These are phyloP conservation scores for Callipepla squamata DNA, from an alignment of 2,113 vertebrate genomes.

Conservation along the genomic window DNA sequence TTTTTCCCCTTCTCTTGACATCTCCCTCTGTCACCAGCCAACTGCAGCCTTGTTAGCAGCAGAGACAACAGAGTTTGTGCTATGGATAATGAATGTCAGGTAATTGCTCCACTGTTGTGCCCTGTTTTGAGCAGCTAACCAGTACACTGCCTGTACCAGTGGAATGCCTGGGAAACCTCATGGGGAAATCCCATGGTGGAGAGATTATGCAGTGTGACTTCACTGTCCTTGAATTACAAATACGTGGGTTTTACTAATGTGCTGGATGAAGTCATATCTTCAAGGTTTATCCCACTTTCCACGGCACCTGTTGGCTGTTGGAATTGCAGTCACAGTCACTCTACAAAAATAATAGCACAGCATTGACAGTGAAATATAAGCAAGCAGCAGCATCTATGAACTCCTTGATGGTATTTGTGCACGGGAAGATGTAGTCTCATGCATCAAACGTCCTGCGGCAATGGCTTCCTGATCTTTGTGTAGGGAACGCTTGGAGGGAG, in stretches of 20 bases:
- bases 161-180: neutral
- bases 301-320: neutral
- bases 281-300: neutral
- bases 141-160: neutral
- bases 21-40: neutral
- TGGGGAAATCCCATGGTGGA: neutral
- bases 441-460: neutral
- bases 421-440: neutral
- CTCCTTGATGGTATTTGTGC: neutral
- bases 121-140: neutral
- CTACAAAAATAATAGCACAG: neutral
- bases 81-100: rapidly evolving
- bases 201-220: neutral
- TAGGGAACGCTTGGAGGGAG: neutral
- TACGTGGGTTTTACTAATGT: neutral
- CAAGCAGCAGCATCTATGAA: neutral
- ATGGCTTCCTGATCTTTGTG: neutral
- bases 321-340: neutral
- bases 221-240: neutral
- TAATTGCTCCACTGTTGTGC: neutral
- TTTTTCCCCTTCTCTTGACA: neutral
- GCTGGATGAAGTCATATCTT: neutral
- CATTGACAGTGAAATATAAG: conserved; percentile 15
- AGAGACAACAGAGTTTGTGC: rapidly evolving
- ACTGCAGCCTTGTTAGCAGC: too few relatives aligned